Evolutionary conservation across 2,888 invertebrate species (phyloP), one percentile per base, ranked within the genome.

Genomic region (Macropis europaea): DNA sequence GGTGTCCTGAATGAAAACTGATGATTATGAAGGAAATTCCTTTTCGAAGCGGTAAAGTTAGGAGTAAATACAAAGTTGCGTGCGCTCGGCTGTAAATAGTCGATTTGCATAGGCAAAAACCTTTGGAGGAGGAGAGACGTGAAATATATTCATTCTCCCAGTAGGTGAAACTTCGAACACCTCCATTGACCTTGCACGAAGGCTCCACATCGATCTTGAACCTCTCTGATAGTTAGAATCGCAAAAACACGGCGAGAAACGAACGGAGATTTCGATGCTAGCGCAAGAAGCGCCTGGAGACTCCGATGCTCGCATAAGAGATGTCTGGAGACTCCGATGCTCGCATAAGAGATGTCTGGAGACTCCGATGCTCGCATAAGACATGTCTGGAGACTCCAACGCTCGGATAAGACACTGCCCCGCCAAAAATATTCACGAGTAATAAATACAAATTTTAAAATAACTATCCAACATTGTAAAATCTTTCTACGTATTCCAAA

Each of bases 171-270:
- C 38, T 32, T 30, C 11, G 13, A 19, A 30, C 77, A 77, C 50
- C 54, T 54, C 30, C 38, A 26, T 11, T 45, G 13, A 64, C 61
- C 68, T 62, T 45, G 56, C 36, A 74, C 13, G 56, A 32, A 26
- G 36, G 64, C 22, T 71, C 47, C 22, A 67, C 70, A 32, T 77
- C 63, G 69, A 76, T 81, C 64, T 71, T 64, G 66, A 68, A 71
- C 73, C 70, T 71, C 73, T 63, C 45, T 47, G 54, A 43, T 69
- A 45, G 59, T 30, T 17, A 17, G 9, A 22, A 26, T 22, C 28
- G 17, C 7, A 22, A 30, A 11, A 48, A 42, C 13, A 13, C 32
- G 11, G 0, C 17, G 3, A 17, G 59, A 15, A 17, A 47, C 17
- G n/a, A 24, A 24, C 22, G 15, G 11, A n/a, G n/a, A n/a, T n/a